A percentile compares a stretch with the other conserved stretches of the same genome.
Evolutionary conservation across 2,888 invertebrate genomes (phyloP).

Genomic region (Apamea crenata): DNA sequence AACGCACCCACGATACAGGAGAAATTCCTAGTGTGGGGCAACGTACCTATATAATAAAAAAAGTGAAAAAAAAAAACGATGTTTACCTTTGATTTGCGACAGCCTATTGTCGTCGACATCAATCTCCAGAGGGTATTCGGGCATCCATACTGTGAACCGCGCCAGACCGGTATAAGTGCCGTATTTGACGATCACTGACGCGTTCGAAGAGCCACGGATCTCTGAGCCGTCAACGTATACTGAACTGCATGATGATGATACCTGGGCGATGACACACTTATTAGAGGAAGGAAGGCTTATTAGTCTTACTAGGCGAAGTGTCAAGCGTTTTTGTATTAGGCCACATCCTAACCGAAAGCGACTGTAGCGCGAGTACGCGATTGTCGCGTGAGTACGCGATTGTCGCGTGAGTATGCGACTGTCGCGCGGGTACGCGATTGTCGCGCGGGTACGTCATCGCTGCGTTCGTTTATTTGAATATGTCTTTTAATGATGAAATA

Average conservation of each 20-base stretch:
- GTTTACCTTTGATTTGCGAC: conserved; percentile 95
- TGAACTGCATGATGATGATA: conserved; percentile 98
- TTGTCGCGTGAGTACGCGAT: neutral
- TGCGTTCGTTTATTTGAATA: neutral
- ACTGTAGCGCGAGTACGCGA: neutral
- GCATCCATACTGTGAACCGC: conserved; percentile 98
- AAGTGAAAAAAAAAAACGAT: too few relatives aligned
- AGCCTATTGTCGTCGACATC: conserved; percentile 96
- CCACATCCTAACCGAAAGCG: neutral
- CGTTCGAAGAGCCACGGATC: conserved; percentile 98
- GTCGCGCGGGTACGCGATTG: neutral
- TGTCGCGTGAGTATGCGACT: neutral
- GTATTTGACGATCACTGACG: conserved; percentile 97
- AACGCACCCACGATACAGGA: too few relatives aligned
- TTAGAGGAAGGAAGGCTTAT: too few relatives aligned
- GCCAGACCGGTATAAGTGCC: conserved; percentile 97
- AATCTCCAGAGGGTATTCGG: conserved; percentile 97
- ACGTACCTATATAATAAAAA: too few relatives aligned
- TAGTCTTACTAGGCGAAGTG: neutral
- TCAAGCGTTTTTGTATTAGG: neutral
- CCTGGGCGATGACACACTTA: conserved; percentile 91
- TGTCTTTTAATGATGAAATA: too few relatives aligned
- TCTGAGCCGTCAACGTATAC: conserved; percentile 99
- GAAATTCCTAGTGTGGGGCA: too few relatives aligned
- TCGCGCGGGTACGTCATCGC: neutral